Evolutionary conservation across 2,888 invertebrate species (phyloP).

Genomic region (Trichacis sp.): DNA sequence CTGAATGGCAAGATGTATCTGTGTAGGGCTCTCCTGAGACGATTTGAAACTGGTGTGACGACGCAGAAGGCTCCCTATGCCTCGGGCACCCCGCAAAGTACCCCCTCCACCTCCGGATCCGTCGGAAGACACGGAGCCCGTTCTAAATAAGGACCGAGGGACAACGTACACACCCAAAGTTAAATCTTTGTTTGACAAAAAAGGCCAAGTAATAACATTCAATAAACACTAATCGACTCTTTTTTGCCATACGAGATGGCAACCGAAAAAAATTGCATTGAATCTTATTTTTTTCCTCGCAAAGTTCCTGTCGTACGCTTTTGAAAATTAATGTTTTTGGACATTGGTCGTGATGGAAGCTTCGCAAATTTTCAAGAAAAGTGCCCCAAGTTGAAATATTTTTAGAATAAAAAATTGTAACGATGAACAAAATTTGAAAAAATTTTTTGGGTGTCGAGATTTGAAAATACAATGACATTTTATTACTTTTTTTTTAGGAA

Average conservation of each 20-base stretch:
- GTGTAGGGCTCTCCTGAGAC: constrained; percentile 68
- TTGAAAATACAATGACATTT: background rate
- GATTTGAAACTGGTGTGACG: constrained; percentile 70
- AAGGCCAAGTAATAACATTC: constrained; percentile 33
- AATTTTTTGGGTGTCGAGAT: background rate
- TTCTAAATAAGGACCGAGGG: constrained; percentile 68
- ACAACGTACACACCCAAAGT: constrained; percentile 62
- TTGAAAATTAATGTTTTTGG: too few relatives aligned
- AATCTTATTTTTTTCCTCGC: too few relatives aligned
- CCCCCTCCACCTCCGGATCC: constrained; percentile 68
- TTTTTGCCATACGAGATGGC: too few relatives aligned
- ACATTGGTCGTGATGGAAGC: too few relatives aligned
- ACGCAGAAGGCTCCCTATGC: constrained; percentile 68
- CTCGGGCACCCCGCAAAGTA: constrained; percentile 67
- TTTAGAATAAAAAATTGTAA: too few relatives aligned
- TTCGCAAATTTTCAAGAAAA: too few relatives aligned
- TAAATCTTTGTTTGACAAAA: constrained; percentile 23
- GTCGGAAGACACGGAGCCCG: constrained; percentile 68
- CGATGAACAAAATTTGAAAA: too few relatives aligned
- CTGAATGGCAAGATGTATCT: constrained; percentile 68
- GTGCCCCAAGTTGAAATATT: too few relatives aligned
- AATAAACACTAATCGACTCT: too few relatives aligned
- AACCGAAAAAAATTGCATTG: too few relatives aligned
- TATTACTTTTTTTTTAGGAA: background rate
- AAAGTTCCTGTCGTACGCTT: too few relatives aligned